Evolutionary conservation across 2,888 invertebrate genomes (phyloP), one percentile per base, ranked within the genome.

Genomic region (Malthinus seriepunctatus): DNA sequence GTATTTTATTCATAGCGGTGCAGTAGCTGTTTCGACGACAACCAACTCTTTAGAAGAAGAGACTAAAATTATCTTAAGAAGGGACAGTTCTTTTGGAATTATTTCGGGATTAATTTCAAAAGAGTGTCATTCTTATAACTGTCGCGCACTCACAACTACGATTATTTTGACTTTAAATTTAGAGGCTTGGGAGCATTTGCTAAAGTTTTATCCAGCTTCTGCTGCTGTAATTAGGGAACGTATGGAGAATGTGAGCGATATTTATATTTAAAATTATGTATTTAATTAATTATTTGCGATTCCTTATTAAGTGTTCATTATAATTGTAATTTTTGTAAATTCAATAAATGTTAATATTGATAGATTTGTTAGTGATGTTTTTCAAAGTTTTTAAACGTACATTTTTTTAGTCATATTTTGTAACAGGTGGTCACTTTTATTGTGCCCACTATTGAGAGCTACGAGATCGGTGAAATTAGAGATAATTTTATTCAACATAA

Each of bases 1-100:
- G 71, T 73, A 71, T 45, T 73, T 73, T 46, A 63, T 73, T 6
- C 66, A 73, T 49, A 44, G 39, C 2, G 58, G 58, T 1, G 9
- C 2, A 51, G 61, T 71, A 1, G 49, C 52, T 4, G 67, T 63
- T 5, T 38, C 68, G 32, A 34, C 57, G 4, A 58, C 67, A 49
- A 67, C 69, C 32, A 62, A 50, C 7, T 8, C 64, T 1, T 56
- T 60, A 11, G 49, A 51, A 0, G 68, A 67, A 45, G 56, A 39
- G 8, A 53, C 62, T 35, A 51, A 64, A 12, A 42, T 51, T n/a
- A 51, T 23, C 6, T 48, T 66, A 31, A 33, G 8, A 8, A 38
- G 47, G 4, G 66, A 68, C 1, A 60, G 62, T 37, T 59, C 48
- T 6, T 70, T 69, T 51, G 69, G 68, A 8, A 59, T 66, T 15